Evolutionary conservation across 2,888 invertebrate species (phyloP), one percentile per base, ranked within the genome.

Genomic region (Pristionchus japonicus): DNA sequence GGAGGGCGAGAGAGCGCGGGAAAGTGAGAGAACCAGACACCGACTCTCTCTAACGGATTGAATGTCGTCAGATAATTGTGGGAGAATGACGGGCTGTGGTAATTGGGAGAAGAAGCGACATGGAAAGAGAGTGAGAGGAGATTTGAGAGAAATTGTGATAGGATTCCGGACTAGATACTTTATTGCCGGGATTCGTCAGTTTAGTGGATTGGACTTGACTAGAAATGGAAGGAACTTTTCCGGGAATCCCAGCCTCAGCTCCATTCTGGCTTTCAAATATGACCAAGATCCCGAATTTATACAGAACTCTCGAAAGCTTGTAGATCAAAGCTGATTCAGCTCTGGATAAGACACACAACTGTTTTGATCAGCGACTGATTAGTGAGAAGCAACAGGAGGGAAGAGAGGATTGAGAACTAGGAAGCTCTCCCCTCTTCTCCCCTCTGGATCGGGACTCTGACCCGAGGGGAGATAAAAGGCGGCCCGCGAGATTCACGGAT

Each of bases 401-500:
- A 57, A 23, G 57, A 23, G 57, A n/a, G 57, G 57, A 57, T 9
- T 57, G 57, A 57, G 57, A 57, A 64, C 64, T 64, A 27, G 31
- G 64, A 64, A 64, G 64, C 43, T 43, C 43, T 43, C 43, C 43
- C 11, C 43, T 43, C 43, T 43, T 43, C 43, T 20, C 31, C 13
- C 27, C 13, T 34, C 70, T 20, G 20, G 37, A 40, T 37, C 37
- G 70, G 70, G 70, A 70, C 70, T 70, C 70, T 15, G 37, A 70
- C 34, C 70, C 70, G 77, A 74, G 40, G 70, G 40, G 11, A 74
- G 77, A 77, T 77, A 77, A 77, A 77, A 77, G 77, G 77, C 77
- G 77, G 77, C 77, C 40, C 77, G n/a, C n/a, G 70, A 70, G 77
- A 77, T 47, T 43, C 43, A 77, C 43, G 77, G 43, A 47, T 40